Conservation (phyloP, 2,797 vertebrate species). For the Dendrocincla tyrannina region DNA sequence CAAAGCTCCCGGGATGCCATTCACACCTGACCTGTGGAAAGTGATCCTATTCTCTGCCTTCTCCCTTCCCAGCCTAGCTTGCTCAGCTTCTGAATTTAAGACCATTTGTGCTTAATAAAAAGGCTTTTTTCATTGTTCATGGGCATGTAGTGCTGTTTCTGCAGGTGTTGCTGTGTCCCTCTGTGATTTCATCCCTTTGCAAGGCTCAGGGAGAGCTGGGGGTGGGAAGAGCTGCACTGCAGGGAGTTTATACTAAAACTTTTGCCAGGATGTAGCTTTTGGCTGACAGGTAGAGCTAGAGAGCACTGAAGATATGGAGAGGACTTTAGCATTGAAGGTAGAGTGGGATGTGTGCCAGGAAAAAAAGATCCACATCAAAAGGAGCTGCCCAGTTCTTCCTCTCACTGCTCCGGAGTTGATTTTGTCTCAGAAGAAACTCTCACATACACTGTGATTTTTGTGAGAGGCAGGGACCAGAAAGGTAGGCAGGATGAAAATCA, state of each 20-base stretch:
- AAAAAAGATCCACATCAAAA: background rate
- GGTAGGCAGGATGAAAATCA: constrained; percentile 31
- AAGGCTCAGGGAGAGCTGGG: rapidly evolving
- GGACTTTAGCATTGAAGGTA: background rate
- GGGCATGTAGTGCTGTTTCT: background rate
- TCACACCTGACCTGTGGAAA: background rate
- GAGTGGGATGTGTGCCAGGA: background rate
- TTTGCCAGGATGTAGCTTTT: background rate
- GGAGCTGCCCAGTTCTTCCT: background rate
- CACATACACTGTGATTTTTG: background rate
- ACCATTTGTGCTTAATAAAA: background rate
- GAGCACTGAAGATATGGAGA: background rate
- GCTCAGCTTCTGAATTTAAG: background rate
- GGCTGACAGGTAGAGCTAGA: background rate
- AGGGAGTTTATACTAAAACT: background rate
- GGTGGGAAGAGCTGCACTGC: background rate
- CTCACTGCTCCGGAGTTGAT: rapidly evolving
- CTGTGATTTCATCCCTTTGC: background rate
- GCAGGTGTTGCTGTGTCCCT: background rate
- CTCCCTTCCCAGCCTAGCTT: background rate
- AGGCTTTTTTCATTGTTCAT: background rate
- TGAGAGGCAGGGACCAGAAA: background rate
- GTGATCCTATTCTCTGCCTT: background rate
- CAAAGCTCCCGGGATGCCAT: background rate
- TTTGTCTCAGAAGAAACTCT: background rate